Evolutionary conservation across 2,797 vertebrate species (phyloP).

Genomic region (Spea hammondii): DNA sequence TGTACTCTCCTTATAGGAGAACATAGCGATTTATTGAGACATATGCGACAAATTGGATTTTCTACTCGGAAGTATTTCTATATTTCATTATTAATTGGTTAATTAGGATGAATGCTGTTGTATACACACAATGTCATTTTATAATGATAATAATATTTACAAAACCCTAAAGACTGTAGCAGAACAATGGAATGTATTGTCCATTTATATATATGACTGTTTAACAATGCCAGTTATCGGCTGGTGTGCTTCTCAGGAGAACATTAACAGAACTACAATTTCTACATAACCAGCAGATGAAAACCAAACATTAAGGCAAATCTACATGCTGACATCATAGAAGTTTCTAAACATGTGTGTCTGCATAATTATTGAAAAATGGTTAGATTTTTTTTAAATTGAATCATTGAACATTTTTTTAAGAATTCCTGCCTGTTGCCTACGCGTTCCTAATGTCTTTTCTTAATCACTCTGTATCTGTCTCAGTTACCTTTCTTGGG

Average conservation of each 20-base stretch:
- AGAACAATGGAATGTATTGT: not conserved
- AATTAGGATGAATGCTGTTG: conserved; percentile 15
- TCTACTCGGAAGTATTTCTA: conserved; percentile 44
- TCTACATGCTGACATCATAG: not conserved
- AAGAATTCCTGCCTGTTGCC: no score
- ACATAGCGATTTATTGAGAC: conserved; percentile 9
- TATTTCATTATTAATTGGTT: conserved; percentile 33
- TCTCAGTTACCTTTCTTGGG: no score
- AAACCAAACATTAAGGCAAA: not conserved
- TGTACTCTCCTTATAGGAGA: conserved; percentile 51
- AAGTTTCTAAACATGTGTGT: no score
- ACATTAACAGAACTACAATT: not conserved
- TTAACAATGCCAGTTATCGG: conserved; percentile 8
- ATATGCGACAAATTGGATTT: conserved; percentile 22
- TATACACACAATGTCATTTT: conserved; percentile 10
- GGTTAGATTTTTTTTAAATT: not conserved
- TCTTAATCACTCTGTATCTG: no score
- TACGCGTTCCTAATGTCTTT: no score
- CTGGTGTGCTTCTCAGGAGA: conserved; percentile 36
- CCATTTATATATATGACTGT: not conserved
- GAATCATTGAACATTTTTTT: no score
- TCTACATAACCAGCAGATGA: conserved; percentile 18
- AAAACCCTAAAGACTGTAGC: not conserved
- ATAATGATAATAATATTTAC: conserved; percentile 7
- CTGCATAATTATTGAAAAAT: not conserved